phyloP scores from a whole-genome alignment of 30 jellyfish, hydroid and myxozoan species.

The Morbakka virulenta region DNA sequence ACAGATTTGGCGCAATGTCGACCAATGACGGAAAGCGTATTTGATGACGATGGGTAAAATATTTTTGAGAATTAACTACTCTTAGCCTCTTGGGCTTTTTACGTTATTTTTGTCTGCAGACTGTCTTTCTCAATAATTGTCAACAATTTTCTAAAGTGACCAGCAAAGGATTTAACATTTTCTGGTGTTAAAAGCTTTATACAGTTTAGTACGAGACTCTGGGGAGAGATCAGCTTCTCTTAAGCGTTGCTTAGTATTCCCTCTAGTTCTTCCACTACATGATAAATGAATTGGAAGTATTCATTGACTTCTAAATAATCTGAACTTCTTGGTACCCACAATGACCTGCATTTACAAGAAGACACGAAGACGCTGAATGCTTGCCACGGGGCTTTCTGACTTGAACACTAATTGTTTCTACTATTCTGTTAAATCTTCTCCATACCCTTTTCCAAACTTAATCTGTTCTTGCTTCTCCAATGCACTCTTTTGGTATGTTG shows the following conservation, averaged over 20 bases:
- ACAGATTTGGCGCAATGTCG: too few species aligned
- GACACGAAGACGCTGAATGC: slow-evolving; percentile 59
- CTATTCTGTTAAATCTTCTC: slow-evolving; percentile 32
- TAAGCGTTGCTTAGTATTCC: slow-evolving; percentile 23
- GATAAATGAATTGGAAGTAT: slow-evolving; percentile 28
- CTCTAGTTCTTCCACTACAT: slow-evolving; percentile 37
- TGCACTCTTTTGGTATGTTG: too few species aligned
- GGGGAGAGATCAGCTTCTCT: slow-evolving; percentile 46
- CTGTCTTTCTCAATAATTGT: slow-evolving; percentile 33
- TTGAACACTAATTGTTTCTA: slow-evolving; percentile 23
- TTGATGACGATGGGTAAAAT: too few species aligned
- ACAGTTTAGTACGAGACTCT: slow-evolving; percentile 29
- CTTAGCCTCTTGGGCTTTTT: too few species aligned
- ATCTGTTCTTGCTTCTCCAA: too few species aligned
- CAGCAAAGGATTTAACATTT: slow-evolving; percentile 19
- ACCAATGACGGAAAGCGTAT: too few species aligned
- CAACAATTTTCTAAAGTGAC: slow-evolving; percentile 29
- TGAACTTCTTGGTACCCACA: slow-evolving; percentile 34
- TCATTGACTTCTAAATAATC: slow-evolving; percentile 28
- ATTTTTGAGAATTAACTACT: too few species aligned
- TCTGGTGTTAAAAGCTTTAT: slow-evolving; percentile 27
- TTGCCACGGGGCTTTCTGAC: slow-evolving; percentile 45
- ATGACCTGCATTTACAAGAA: slow-evolving; percentile 48
- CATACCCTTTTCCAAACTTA: slow-evolving; percentile 42
- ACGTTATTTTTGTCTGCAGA: slow-evolving; percentile 34